These are phyloP conservation scores for Salarias fasciatus DNA, from an alignment of 2,797 vertebrate genomes.

Conservation along the genomic window DNA sequence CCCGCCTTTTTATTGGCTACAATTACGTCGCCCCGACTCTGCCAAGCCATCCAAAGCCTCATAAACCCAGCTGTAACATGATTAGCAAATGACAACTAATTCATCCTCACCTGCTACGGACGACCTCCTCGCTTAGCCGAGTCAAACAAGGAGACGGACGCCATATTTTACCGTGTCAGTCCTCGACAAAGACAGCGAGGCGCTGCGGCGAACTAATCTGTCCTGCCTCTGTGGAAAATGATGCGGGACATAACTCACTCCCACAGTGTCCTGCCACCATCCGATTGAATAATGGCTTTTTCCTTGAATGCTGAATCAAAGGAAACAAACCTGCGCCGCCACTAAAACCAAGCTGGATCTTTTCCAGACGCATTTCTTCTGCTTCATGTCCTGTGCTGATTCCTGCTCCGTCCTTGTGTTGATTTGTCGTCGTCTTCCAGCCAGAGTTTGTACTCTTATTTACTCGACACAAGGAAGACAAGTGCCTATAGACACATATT, in stretches of 20 bases:
- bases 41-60: constrained; percentile 34
- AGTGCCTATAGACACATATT: no score
- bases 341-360: constrained; percentile 6
- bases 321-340: constrained; percentile 50
- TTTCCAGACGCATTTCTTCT: constrained; percentile 28
- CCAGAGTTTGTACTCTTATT: constrained; percentile 7
- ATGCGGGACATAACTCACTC: constrained; percentile 68
- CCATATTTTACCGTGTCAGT: constrained; percentile 38
- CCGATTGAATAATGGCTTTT: constrained; percentile 69
- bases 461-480: constrained; percentile 14
- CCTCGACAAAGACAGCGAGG: constrained; percentile 25
- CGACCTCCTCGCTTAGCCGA: constrained; percentile 45
- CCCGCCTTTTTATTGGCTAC: constrained; percentile 22
- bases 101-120: constrained; percentile 38
- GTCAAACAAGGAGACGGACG: constrained; percentile 34
- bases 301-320: constrained; percentile 74
- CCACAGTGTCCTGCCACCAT: constrained; percentile 52
- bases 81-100: constrained; percentile 47
- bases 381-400: no score
- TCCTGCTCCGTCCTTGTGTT: constrained; percentile 15
- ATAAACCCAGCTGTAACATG: constrained; percentile 38
- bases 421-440: constrained; percentile 37
- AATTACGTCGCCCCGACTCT: constrained; percentile 24
- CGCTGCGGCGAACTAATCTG: constrained; percentile 57
- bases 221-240: constrained; percentile 63